phyloP scores from a whole-genome alignment of 64 coral and sea anemone species.

The Montipora cactus region DNA sequence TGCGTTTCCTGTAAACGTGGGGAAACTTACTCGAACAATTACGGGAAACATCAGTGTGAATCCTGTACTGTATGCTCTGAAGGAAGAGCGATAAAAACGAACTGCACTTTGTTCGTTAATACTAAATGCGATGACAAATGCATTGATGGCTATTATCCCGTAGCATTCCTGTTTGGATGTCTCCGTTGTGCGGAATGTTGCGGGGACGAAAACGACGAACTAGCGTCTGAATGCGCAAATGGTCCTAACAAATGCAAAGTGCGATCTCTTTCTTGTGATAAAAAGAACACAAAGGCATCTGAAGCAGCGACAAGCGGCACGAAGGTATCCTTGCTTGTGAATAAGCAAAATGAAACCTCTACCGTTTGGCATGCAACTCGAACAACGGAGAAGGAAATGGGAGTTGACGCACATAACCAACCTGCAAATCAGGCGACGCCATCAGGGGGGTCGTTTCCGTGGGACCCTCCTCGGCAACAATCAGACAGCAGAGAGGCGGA shows the following conservation, averaged over 20 bases:
- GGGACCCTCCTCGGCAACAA: too few species aligned
- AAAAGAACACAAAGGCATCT: background rate
- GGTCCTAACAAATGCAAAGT: background rate
- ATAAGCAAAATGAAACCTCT: too few species aligned
- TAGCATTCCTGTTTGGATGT: slow-evolving; percentile 13
- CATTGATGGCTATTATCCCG: slow-evolving; percentile 22
- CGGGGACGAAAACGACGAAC: background rate
- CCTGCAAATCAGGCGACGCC: too few species aligned
- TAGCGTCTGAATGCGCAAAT: slow-evolving; percentile 10
- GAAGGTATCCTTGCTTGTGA: background rate
- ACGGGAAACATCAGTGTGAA: slow-evolving; percentile 19
- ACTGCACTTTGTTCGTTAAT: slow-evolving; percentile 29
- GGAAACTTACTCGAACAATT: slow-evolving; percentile 2
- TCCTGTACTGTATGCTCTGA: slow-evolving; percentile 40
- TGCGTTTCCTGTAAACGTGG: slow-evolving; percentile 37
- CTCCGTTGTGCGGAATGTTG: slow-evolving; percentile 50
- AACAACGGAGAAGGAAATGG: too few species aligned
- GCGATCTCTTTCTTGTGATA: background rate
- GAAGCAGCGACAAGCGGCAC: background rate
- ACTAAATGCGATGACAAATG: slow-evolving; percentile 25
- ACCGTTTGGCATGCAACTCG: too few species aligned
- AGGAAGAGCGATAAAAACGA: slow-evolving; percentile 21
- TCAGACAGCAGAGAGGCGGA: too few species aligned
- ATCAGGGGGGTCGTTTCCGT: too few species aligned
- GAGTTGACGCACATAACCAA: too few species aligned